Percentiles rank a stretch among this genome's conserved stretches.
These are phyloP conservation scores for Euglossa dilemma DNA, from an alignment of 1,140 invertebrate genomes.

Conservation along the genomic window DNA sequence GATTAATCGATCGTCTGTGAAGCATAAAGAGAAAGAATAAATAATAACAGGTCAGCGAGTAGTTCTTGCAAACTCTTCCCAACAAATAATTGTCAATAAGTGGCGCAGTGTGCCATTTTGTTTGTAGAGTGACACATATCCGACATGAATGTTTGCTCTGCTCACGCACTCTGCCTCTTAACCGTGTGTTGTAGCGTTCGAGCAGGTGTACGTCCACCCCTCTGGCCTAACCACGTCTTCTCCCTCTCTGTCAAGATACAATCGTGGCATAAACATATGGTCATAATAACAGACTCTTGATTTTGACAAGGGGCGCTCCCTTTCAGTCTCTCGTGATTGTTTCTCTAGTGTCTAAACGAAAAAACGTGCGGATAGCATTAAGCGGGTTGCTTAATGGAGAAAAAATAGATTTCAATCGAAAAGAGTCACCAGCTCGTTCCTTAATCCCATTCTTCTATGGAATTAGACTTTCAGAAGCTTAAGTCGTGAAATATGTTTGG, in stretches of 20 bases:
- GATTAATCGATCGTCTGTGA: neutral
- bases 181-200: conserved; percentile 57
- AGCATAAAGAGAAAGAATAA: neutral
- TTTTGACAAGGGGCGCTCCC: conserved; percentile 78
- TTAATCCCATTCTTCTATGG: neutral
- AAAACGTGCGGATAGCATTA: conserved; percentile 40
- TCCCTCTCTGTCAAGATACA: conserved; percentile 75
- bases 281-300: conserved; percentile 81
- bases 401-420: conserved; percentile 30
- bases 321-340: conserved; percentile 77
- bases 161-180: conserved; percentile 51
- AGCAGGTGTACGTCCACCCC: conserved; percentile 72
- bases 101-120: conserved; percentile 37
- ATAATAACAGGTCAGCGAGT: neutral
- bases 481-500: neutral
- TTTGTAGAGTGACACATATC: conserved; percentile 71
- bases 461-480: neutral
- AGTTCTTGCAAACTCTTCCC: neutral
- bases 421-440: neutral
- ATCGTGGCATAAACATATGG: conserved; percentile 81
- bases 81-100: conserved; percentile 32
- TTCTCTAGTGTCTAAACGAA: conserved; percentile 57
- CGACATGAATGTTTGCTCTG: conserved; percentile 56
- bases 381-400: conserved; percentile 24
- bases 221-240: conserved; percentile 42